Base-by-base conservation (phyloP, 2,113 vertebrate genomes). In the Callipepla californica region DNA sequence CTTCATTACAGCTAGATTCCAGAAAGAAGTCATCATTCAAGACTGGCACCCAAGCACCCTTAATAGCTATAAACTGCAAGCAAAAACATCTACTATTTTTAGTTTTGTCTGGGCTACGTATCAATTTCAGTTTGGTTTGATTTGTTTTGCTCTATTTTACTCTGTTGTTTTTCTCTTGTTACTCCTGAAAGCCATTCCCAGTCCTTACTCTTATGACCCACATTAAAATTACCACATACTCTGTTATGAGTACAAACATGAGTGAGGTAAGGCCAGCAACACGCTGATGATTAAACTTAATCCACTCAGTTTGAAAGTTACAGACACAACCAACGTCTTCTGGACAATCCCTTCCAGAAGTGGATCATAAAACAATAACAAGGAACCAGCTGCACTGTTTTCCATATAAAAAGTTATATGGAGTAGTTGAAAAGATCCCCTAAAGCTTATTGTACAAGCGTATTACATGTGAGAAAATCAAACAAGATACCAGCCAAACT, bases 1-100 rank as follows among this genome's bases (percentile, higher is more conserved):
- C 62, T 93, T 84, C 63, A 23, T 63, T 76, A 83, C 62, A 75
- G 45, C 22, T 44, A 53, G 48, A 57, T 77, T 36, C 36, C 63
- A 65, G 55, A 8, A 15, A 7, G 25, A 30, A 89, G 22, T 76
- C 75, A 45, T 76, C 59, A 93, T 75, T 86, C 70, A n/a, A 80
- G 69, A 26, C 70, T 92, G 69, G 72, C 89, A 96, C 18, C 45
- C 47, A 88, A 92, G 75, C 47, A 81, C 40, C 85, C 34, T 66
- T 20, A 84, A 51, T 32, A 58, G 34, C 68, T 86, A 84, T 75
- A 85, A 92, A 90, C 40, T 6, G 1, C 57, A 48, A 53, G 67
- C 36, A 95, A 79, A 91, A 95, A 61, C 30, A 63, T 59, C 34
- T 51, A 62, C 93, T 89, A 89, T 86, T 95, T 96, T 95, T 87